phyloP scores from a whole-genome alignment of 1,140 invertebrate species.

The Nasonia vitripennis region DNA sequence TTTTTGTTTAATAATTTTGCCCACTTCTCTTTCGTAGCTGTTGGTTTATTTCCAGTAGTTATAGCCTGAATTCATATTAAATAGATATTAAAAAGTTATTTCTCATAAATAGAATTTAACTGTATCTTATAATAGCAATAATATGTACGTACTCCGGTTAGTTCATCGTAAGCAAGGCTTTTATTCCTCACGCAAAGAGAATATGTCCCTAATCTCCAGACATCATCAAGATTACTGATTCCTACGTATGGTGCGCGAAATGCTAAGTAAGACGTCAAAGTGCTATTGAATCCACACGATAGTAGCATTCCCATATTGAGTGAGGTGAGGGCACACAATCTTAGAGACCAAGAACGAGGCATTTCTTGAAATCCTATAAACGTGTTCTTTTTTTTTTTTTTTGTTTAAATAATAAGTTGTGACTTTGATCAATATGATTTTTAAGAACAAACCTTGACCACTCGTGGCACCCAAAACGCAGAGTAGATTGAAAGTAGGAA shows the following conservation, averaged over 20 bases:
- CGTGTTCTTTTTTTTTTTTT: background rate
- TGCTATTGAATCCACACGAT: slow-evolving; percentile 60
- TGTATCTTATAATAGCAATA: background rate
- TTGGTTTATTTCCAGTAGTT: background rate
- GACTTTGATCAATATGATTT: background rate
- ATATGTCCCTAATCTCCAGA: slow-evolving; percentile 55
- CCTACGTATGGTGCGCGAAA: slow-evolving; percentile 54
- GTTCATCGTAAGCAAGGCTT: slow-evolving; percentile 54
- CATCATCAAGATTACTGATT: slow-evolving; percentile 56
- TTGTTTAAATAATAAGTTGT: background rate
- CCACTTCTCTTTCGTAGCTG: slow-evolving; percentile 38
- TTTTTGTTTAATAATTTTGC: slow-evolving; percentile 56
- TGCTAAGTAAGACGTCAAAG: slow-evolving; percentile 60
- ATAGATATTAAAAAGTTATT: background rate
- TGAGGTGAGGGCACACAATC: slow-evolving; percentile 55
- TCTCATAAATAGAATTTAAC: background rate
- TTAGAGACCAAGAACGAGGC: slow-evolving; percentile 58
- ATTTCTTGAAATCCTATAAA: slow-evolving; percentile 58
- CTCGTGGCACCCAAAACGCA: slow-evolving; percentile 57
- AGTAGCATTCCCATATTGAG: slow-evolving; percentile 61
- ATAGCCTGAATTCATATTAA: slow-evolving; percentile 8
- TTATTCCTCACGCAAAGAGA: slow-evolving; percentile 60
- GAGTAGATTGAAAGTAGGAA: slow-evolving; percentile 55
- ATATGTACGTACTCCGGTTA: background rate
- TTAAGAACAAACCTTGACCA: slow-evolving; percentile 58